Percentiles rank a stretch among this genome's conserved stretches.
Conservation (phyloP, 2,888 invertebrate genomes). For the Nomada flava region DNA sequence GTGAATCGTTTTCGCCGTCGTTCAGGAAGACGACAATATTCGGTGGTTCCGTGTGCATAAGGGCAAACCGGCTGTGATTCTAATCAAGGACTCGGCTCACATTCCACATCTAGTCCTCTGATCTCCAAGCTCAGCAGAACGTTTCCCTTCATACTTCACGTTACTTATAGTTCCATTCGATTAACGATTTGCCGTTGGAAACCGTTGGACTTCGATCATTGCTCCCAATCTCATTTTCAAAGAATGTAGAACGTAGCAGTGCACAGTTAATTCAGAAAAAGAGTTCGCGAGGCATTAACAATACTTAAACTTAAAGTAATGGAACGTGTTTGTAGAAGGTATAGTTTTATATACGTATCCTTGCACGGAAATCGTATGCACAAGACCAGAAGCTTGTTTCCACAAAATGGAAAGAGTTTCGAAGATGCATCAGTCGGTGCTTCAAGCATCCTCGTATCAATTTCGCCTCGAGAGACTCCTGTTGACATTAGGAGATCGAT, state of each 20-base stretch:
- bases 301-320: no score
- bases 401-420: no score
- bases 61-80: constrained; percentile 78
- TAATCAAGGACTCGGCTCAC: constrained; percentile 82
- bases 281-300: not conserved
- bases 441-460: not conserved
- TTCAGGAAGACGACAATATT: constrained; percentile 55
- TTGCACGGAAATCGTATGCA: not conserved
- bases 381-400: no score
- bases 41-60: constrained; percentile 56
- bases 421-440: not conserved
- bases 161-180: constrained; percentile 14
- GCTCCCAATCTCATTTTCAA: no score
- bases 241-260: not conserved
- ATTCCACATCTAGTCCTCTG: constrained; percentile 80
- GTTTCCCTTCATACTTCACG: constrained; percentile 15
- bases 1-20: constrained; percentile 5
- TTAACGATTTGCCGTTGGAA: not conserved
- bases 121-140: constrained; percentile 74
- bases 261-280: not conserved
- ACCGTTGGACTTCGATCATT: no score
- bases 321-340: no score
- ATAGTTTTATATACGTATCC: not conserved
- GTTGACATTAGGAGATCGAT: constrained; percentile 24
- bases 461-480: not conserved